Conservation (phyloP, 1,140 invertebrate species). For the Samia ricini region DNA sequence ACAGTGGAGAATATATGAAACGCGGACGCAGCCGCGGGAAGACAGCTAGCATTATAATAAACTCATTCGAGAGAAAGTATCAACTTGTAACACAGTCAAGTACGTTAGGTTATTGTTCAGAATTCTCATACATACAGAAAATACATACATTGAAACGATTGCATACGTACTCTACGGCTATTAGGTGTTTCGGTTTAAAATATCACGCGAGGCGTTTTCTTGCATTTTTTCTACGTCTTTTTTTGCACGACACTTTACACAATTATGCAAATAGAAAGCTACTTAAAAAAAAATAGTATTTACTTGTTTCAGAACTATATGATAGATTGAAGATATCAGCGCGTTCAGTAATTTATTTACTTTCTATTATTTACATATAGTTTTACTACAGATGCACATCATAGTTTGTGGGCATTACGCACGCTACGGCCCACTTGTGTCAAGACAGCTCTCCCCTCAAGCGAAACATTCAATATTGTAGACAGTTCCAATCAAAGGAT, state of each 20-base stretch:
- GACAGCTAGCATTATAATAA: background rate
- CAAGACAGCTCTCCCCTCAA: conserved; percentile 35
- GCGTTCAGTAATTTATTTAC: conserved; percentile 2
- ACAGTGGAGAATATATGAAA: no score
- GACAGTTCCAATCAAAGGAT: background rate
- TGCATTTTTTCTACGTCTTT: background rate
- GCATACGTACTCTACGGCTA: background rate
- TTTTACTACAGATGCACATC: conserved; percentile 4
- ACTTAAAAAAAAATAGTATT: background rate
- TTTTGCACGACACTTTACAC: background rate
- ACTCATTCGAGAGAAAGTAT: background rate
- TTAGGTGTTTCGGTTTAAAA: background rate
- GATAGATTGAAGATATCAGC: background rate
- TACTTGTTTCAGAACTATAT: background rate
- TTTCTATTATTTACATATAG: conserved; percentile 16
- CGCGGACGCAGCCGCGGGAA: no score
- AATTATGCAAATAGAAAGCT: background rate
- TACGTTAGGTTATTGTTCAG: background rate
- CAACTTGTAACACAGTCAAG: background rate
- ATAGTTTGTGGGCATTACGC: conserved; percentile 26
- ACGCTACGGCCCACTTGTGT: conserved; percentile 42
- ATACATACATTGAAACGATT: background rate
- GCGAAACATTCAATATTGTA: conserved; percentile 27
- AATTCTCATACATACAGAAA: no score
- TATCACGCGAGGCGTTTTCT: background rate